phyloP scores from a whole-genome alignment of 2,113 vertebrate genomes.

The Entelurus aequoreus region DNA sequence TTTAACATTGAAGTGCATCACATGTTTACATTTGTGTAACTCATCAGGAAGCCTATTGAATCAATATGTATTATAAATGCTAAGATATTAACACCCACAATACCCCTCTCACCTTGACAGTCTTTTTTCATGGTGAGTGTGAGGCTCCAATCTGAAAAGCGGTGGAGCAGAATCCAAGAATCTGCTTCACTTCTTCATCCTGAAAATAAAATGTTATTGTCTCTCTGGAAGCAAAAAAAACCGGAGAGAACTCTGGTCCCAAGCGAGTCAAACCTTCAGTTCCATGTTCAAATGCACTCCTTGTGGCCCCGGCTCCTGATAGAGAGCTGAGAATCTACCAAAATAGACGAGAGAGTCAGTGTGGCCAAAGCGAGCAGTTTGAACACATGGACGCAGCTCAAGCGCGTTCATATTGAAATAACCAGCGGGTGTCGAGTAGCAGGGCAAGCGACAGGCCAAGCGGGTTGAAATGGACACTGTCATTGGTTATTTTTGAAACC shows the following conservation, averaged over 20 bases:
- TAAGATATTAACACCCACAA: neutral
- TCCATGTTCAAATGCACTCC: constrained; percentile 49
- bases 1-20: too few relatives aligned
- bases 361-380: constrained; percentile 75
- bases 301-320: constrained; percentile 39
- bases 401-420: constrained; percentile 72
- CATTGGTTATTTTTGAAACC: constrained; percentile 90
- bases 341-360: constrained; percentile 74
- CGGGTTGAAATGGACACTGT: constrained; percentile 84
- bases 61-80: neutral
- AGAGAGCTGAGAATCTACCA: constrained; percentile 70
- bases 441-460: constrained; percentile 51
- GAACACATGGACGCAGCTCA: constrained; percentile 69
- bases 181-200: constrained; percentile 30
- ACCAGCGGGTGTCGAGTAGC: constrained; percentile 84
- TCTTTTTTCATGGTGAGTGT: constrained; percentile 46
- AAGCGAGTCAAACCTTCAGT: constrained; percentile 48
- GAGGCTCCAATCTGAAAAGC: neutral
- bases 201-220: constrained; percentile 14
- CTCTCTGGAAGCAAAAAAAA: constrained; percentile 1
- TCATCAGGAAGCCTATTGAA: too few relatives aligned
- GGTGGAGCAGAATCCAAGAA: constrained; percentile 38
- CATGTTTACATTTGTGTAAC: too few relatives aligned
- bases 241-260: constrained; percentile 42
- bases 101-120: constrained; percentile 57